Evolutionary conservation across 2,888 invertebrate species (phyloP).

Genomic region (Rhagophthalmus giganteus): DNA sequence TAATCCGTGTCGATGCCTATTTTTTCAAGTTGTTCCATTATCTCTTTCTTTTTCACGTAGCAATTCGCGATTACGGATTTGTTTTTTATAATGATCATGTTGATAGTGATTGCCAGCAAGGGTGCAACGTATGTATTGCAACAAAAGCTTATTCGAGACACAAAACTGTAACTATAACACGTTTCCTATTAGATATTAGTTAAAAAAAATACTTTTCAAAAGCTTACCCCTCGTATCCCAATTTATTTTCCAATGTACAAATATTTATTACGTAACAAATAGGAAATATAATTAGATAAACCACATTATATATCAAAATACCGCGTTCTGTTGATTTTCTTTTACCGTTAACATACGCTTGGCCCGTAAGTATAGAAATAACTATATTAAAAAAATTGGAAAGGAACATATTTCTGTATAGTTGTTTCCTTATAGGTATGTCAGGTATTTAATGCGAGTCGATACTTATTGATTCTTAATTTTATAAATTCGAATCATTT

Average conservation of each 20-base stretch:
- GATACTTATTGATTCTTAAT: too few relatives aligned
- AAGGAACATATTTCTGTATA: too few relatives aligned
- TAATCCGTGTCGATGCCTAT: background rate
- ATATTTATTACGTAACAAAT: conserved; percentile 1
- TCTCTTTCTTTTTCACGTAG: background rate
- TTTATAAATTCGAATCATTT: too few relatives aligned
- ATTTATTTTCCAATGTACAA: conserved; percentile 6
- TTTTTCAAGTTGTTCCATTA: background rate
- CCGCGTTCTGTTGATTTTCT: too few relatives aligned
- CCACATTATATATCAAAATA: background rate
- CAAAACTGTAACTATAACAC: conserved; percentile 7
- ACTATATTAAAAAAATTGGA: too few relatives aligned
- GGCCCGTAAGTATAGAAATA: too few relatives aligned
- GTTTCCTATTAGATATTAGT: too few relatives aligned
- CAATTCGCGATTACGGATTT: background rate
- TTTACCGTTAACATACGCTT: background rate
- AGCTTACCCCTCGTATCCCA: conserved; percentile 7
- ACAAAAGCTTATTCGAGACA: conserved; percentile 2
- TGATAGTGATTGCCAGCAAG: background rate
- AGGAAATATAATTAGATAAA: background rate
- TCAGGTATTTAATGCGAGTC: too few relatives aligned
- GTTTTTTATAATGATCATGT: background rate
- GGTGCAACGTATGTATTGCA: conserved; percentile 1
- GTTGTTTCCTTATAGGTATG: too few relatives aligned
- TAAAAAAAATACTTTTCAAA: too few relatives aligned